Percentiles rank a stretch among this genome's conserved stretches.
Evolutionary conservation across 2,113 vertebrate species (phyloP).

Genomic region (Psammodynastes pulverulentus): DNA sequence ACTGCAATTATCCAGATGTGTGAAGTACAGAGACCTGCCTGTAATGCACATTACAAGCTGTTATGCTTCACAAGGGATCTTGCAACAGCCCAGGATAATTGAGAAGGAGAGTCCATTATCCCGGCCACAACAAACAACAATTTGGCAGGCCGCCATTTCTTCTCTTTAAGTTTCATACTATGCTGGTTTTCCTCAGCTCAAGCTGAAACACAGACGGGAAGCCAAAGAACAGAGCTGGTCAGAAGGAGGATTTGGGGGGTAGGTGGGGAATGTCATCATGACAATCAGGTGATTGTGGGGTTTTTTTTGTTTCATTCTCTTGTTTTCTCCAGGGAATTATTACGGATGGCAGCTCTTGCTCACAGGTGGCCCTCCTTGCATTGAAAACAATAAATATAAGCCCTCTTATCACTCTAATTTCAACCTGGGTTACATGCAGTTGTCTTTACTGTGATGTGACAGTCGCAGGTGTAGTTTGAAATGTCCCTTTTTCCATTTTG

Average conservation of each 20-base stretch:
- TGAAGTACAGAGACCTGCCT: conserved; percentile 24
- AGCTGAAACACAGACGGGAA: neutral
- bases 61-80: neutral
- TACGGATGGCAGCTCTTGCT: neutral
- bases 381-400: neutral
- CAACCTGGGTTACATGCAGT: neutral
- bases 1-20: conserved; percentile 21
- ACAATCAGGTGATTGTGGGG: conserved; percentile 14
- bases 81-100: neutral
- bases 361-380: neutral
- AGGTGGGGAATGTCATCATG: conserved; percentile 7
- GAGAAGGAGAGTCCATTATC: neutral
- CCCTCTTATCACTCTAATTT: neutral
- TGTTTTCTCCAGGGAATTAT: neutral
- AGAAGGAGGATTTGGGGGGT: conserved; percentile 17
- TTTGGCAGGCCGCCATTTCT: neutral
- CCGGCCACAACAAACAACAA: neutral
- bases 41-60: conserved; percentile 16
- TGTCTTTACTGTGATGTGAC: neutral
- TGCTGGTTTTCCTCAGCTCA: neutral
- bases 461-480: neutral
- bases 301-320: neutral
- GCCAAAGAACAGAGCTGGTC: neutral
- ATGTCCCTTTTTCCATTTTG: neutral
- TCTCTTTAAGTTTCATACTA: neutral